Conservation (phyloP, 2,888 invertebrate species). For the Brachypalpus laphriformis region DNA sequence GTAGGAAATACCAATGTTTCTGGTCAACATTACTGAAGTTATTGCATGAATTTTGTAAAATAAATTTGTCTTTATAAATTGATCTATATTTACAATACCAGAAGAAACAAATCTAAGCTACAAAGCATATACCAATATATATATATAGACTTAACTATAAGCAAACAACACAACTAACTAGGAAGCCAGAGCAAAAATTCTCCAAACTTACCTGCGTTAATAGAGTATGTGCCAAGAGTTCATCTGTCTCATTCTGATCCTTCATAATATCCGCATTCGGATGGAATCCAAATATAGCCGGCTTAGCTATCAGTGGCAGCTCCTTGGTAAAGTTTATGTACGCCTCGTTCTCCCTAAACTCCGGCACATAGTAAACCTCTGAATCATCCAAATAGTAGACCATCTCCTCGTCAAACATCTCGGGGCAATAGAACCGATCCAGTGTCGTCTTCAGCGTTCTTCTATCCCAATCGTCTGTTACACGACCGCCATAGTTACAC, state of each 20-base stretch:
- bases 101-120: too few species aligned
- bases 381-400: constrained; percentile 87
- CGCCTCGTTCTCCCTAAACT: constrained; percentile 88
- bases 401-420: constrained; percentile 86
- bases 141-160: too few species aligned
- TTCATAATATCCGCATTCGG: constrained; percentile 96
- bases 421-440: constrained; percentile 89
- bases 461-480: constrained; percentile 98
- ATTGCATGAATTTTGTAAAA: too few species aligned
- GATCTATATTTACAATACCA: too few species aligned
- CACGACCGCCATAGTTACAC: constrained; percentile 97
- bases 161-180: not conserved
- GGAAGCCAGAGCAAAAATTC: not conserved
- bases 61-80: too few species aligned
- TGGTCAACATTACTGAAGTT: too few species aligned
- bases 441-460: constrained; percentile 93
- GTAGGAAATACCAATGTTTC: too few species aligned
- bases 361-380: constrained; percentile 89
- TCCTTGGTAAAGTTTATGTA: constrained; percentile 87
- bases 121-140: too few species aligned
- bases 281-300: constrained; percentile 95
- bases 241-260: constrained; percentile 93
- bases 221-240: constrained; percentile 89
- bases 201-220: constrained; percentile 88
- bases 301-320: constrained; percentile 90